Conservation (phyloP, 2,888 invertebrate species). For the Ormyrus nitidulus region DNA sequence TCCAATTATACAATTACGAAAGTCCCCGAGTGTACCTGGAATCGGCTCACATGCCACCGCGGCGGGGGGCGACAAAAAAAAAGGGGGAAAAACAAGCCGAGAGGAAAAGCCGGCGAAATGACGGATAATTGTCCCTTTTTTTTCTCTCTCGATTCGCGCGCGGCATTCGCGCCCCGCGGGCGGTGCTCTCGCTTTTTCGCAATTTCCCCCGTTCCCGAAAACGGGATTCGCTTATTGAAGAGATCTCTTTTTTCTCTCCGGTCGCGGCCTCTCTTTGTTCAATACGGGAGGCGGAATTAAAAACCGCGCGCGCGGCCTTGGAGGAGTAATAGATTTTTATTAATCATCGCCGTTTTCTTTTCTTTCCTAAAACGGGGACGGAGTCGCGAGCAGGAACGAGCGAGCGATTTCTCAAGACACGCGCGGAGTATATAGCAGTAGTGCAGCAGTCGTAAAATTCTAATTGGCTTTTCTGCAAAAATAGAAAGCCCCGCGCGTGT, state of each 20-base stretch:
- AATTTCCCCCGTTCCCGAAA: background rate
- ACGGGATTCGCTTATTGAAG: background rate
- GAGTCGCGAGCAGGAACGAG: background rate
- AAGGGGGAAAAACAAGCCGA: background rate
- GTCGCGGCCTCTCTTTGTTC: slow-evolving; percentile 1
- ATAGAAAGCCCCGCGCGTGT: slow-evolving; percentile 2
- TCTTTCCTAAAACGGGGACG: slow-evolving; percentile 38
- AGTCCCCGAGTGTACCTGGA: slow-evolving; percentile 28
- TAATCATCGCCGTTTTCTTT: slow-evolving; percentile 27
- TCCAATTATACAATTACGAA: slow-evolving; percentile 50
- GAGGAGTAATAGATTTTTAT: slow-evolving; percentile 41
- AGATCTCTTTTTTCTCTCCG: too few relatives aligned
- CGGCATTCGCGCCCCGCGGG: slow-evolving; percentile 3
- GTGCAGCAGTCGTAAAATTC: background rate
- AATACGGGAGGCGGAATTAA: slow-evolving; percentile 20
- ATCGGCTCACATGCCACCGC: slow-evolving; percentile 17
- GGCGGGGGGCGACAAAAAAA: background rate
- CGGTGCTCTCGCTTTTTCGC: background rate
- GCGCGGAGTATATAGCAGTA: background rate
- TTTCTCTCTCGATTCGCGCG: background rate
- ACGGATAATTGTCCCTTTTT: slow-evolving; percentile 42
- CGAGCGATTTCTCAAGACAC: slow-evolving; percentile 24
- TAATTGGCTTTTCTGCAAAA: slow-evolving; percentile 22
- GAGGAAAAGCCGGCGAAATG: slow-evolving; percentile 26
- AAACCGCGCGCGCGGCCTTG: slow-evolving; percentile 21